Base-by-base conservation (phyloP, 1,140 invertebrate species). In the Tenebrio molitor region DNA sequence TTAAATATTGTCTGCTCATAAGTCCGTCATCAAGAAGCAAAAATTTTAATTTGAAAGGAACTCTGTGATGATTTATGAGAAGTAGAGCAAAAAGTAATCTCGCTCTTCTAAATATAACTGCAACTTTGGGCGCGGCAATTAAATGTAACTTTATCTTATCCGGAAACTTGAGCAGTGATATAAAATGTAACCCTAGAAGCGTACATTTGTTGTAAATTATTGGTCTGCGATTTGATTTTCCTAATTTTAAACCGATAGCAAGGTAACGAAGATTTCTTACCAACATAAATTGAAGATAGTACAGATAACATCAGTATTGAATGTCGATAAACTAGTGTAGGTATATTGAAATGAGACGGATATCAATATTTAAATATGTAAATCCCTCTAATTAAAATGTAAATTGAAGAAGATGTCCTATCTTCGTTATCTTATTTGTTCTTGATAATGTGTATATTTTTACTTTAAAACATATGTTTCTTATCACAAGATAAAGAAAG, bases 321-420 rank as follows among this genome's bases (percentile, higher is more conserved):
- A 58, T 58, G 23, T 58, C 50, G 19, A 58, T 25, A 58, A 58
- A 58, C 50, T 58, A 58, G 50, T 58, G 50, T 58, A 58, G 23
- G 21, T 29, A 12, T 58, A 58, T 58, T 58, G 50, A 58, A 58
- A 58, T 29, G 50, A 2, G 50, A 58, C 12, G 16, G 50, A 58
- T 58, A 66, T 66, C 64, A 42, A 42, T 44, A 66, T 66, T 66
- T 66, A 44, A 66, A 66, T 66, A 66, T 66, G 64, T 66, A 66
- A 66, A 66, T 66, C 17, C 36, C 16, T 66, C 39, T 66, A 66
- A 66, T 66, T 66, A 66, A 66, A 66, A 66, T 66, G 64, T 44
- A 66, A 66, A 66, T 66, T 36, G 64, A 29, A 23, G 33, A 66
- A 66, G 64, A 42, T 66, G 36, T 66, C 17, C 36, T 41, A 44